These are phyloP conservation scores for Drosophila tropicalis DNA, from an alignment of 1,140 invertebrate genomes.

Conservation along the genomic window DNA sequence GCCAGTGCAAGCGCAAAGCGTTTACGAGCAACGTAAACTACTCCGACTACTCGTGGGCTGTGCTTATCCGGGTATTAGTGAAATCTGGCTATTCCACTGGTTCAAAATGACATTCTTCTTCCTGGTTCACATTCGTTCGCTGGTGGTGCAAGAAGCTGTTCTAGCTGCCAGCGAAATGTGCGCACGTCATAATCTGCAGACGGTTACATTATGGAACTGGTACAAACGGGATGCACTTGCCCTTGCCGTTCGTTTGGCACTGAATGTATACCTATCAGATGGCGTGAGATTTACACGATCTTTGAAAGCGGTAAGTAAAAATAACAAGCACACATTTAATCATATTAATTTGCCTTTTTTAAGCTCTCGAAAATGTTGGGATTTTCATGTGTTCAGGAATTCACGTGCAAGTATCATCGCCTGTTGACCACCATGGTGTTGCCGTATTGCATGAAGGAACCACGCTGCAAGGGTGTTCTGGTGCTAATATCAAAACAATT, in stretches of 20 bases:
- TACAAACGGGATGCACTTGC: constrained; percentile 88
- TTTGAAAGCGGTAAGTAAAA: constrained; percentile 82
- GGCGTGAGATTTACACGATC: constrained; percentile 83
- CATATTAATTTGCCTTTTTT: neutral
- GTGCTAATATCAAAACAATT: constrained; percentile 77
- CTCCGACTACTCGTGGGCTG: constrained; percentile 54
- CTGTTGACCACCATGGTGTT: constrained; percentile 81
- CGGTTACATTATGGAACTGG: constrained; percentile 87
- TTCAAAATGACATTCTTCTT: constrained; percentile 87
- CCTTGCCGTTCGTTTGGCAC: constrained; percentile 85
- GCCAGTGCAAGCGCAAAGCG: constrained; percentile 31
- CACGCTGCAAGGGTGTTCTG: constrained; percentile 68
- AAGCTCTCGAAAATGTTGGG: constrained; percentile 75
- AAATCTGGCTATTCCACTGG: constrained; percentile 84
- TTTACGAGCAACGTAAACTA: constrained; percentile 35
- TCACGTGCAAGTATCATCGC: constrained; percentile 76
- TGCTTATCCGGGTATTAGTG: constrained; percentile 64
- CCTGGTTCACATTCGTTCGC: constrained; percentile 87
- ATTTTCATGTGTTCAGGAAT: constrained; percentile 75
- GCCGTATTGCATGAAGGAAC: constrained; percentile 84
- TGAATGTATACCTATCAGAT: constrained; percentile 85
- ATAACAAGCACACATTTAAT: neutral
- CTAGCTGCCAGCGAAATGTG: constrained; percentile 86
- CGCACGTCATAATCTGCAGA: constrained; percentile 84
- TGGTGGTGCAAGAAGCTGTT: constrained; percentile 85